A percentile compares a stretch with the other conserved stretches of the same genome.
Evolutionary conservation across 1,140 invertebrate genomes (phyloP).

Genomic region (Pteromalus puparum): DNA sequence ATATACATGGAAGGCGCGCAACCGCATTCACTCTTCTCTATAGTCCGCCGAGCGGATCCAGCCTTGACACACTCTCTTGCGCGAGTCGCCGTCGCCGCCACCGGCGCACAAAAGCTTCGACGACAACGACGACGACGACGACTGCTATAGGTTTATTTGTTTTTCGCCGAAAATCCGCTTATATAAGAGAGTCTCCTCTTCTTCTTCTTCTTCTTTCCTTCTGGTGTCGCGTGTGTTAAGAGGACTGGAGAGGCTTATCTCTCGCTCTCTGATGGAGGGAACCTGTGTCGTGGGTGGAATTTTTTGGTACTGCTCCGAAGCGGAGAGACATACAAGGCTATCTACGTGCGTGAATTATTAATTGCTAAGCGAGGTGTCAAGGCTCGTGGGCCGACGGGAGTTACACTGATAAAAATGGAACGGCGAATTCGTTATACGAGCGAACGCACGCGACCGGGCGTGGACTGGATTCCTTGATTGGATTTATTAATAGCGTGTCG

Average conservation of each 20-base stretch:
- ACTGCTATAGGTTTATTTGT: slow-evolving; percentile 3
- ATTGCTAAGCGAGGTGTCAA: no score
- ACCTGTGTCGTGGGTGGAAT: no score
- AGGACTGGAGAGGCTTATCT: background rate
- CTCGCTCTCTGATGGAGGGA: no score
- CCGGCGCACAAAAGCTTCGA: slow-evolving; percentile 37
- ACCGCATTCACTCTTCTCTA: slow-evolving; percentile 39
- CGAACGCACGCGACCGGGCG: no score
- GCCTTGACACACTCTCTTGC: slow-evolving; percentile 49
- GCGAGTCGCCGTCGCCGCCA: background rate
- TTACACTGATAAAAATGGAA: background rate
- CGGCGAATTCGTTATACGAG: no score
- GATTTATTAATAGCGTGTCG: background rate
- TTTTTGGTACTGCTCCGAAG: no score
- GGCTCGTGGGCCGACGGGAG: no score
- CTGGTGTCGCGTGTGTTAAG: no score
- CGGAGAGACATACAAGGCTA: no score
- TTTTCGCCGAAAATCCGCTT: background rate
- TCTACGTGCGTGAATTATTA: no score
- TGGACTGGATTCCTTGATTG: background rate
- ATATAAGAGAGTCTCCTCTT: background rate
- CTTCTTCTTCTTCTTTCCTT: background rate
- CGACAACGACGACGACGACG: background rate
- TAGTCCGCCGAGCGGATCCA: slow-evolving; percentile 15
- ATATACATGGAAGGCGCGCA: background rate